Base-by-base conservation (phyloP, 2,797 vertebrate species). In the Paratrypauchen microcephalus region DNA sequence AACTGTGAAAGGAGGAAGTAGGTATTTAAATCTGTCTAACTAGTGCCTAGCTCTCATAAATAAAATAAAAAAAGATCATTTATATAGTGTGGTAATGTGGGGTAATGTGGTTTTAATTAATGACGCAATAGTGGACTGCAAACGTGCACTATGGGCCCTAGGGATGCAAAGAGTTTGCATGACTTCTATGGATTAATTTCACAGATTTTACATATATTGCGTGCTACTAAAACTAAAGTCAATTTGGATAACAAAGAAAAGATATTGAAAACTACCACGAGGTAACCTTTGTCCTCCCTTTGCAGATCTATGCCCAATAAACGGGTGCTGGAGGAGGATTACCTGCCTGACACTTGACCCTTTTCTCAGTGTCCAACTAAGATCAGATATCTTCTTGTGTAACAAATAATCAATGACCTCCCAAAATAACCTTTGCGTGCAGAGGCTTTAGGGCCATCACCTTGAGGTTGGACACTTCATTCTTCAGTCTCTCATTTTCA, bases 401-500 rank as follows among this genome's bases (percentile, higher is more conserved):
- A 79, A 73, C 32, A 13, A 65, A 71, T 76, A 6, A 55, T 67
- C 24, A 12, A 2, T 50, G 18, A 15, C 61, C 41, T 52, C 52
- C 32, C 0, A 18, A 65, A 55, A 41, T 62, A 76, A 81, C 23
- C 56, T 19, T 7, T 63, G 2, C 1, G 4, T 65, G 9, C 0
- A 28, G 26, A 28, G n/a, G 26, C 63, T 30, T 30, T 2, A 15
- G 47, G 16, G 12, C 1, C 0, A 2, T 76, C 86, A 99, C 97
- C 95, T 98, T 99, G 74, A 98, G 87, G 2, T 93, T 94, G 77
- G 95, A 90, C 80, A 97, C 90, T 82, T 99, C 97, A 32, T 92
- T 95, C 83, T 95, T 99, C 82, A 98, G 89, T 85, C 97, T 95
- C 92, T 97, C 96, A 81, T 98, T 99, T 90, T 98, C 97, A 24